A percentile compares a stretch with the other conserved stretches of the same genome.
phyloP scores from a whole-genome alignment of 2,113 vertebrate genomes.

The Xiphorhynchus elegans region DNA sequence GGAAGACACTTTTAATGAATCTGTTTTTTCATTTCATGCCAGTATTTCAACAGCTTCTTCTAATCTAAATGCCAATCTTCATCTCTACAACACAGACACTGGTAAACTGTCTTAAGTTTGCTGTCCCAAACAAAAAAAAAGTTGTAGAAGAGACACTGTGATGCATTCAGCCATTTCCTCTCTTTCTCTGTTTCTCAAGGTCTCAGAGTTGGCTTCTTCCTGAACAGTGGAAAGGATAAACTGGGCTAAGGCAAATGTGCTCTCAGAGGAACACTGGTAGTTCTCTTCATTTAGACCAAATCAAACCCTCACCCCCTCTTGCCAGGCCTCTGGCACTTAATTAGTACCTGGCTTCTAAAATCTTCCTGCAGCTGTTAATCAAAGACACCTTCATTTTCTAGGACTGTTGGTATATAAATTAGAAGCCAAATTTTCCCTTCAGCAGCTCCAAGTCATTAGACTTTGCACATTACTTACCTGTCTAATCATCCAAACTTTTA shows the following conservation, averaged over 20 bases:
- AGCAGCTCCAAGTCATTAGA: background rate
- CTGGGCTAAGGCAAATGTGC: background rate
- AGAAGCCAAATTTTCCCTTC: background rate
- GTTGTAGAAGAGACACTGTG: background rate
- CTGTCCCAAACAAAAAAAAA: background rate
- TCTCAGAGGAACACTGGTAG: background rate
- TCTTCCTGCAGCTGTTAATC: background rate
- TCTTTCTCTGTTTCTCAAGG: background rate
- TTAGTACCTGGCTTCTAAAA: background rate
- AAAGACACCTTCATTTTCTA: background rate
- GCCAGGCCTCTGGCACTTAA: background rate
- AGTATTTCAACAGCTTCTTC: background rate
- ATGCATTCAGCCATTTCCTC: background rate
- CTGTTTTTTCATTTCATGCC: background rate
- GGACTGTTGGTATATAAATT: background rate
- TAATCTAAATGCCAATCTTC: background rate
- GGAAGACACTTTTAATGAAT: background rate
- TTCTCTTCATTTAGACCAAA: background rate
- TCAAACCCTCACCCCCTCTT: background rate
- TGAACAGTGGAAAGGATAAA: background rate
- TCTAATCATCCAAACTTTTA: background rate
- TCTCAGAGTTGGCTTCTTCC: background rate
- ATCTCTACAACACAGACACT: background rate
- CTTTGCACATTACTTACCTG: constrained; percentile 7
- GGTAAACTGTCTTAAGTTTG: background rate